These are phyloP conservation scores for Parascotia fuliginaria DNA, from an alignment of 2,888 invertebrate genomes.

Conservation along the genomic window DNA sequence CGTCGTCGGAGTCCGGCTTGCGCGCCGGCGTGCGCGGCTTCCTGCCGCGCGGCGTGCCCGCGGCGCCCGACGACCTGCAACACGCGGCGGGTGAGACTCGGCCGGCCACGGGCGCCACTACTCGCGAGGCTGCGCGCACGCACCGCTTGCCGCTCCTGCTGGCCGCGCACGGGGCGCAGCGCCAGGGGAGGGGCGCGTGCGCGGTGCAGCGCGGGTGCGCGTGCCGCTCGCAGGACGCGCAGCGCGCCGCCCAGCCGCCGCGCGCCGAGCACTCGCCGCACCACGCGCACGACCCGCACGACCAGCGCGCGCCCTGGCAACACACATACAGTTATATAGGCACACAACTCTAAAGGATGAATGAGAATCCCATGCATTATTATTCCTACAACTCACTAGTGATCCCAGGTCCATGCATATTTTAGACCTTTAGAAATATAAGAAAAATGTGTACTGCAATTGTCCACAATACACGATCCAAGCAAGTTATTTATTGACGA, in stretches of 20 bases:
- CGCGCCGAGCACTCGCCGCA: conserved; percentile 69
- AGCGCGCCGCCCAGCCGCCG: conserved; percentile 65
- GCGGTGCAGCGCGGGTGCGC: conserved; percentile 31
- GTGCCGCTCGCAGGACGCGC: conserved; percentile 45
- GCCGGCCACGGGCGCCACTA: background rate
- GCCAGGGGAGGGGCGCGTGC: conserved; percentile 5
- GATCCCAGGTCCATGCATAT: conserved; percentile 11
- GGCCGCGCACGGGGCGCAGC: background rate
- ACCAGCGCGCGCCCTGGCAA: conserved; percentile 74
- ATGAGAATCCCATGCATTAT: conserved; percentile 5
- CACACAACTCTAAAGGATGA: no score
- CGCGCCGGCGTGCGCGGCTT: conserved; percentile 57
- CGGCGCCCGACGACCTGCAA: conserved; percentile 27
- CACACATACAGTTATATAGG: no score
- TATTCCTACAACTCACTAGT: conserved; percentile 11
- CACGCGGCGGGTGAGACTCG: background rate
- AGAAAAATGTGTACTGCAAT: conserved; percentile 6
- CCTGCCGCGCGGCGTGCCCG: conserved; percentile 58
- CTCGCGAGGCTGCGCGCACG: background rate
- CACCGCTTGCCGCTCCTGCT: conserved; percentile 11
- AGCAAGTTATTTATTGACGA: background rate
- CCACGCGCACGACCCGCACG: conserved; percentile 71
- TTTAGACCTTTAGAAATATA: conserved; percentile 21
- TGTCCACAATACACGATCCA: background rate
- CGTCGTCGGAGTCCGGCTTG: conserved; percentile 71